phyloP scores from a whole-genome alignment of 2,888 invertebrate species.

The Drosophila merina region DNA sequence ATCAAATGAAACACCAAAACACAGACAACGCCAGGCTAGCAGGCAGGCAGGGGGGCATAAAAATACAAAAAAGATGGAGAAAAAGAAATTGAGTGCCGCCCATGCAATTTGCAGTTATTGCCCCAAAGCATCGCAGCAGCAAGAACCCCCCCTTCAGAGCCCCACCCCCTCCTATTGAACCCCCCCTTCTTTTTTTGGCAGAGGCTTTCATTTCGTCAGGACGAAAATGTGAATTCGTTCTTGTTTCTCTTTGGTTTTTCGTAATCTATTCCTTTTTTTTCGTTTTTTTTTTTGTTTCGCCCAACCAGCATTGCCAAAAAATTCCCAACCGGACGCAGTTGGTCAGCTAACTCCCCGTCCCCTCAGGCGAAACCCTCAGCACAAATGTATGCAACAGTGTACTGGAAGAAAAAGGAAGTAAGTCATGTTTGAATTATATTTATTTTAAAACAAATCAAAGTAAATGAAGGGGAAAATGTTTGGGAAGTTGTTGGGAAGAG shows the following conservation, averaged over 20 bases:
- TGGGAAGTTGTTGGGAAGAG: too few species aligned
- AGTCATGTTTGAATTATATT: too few species aligned
- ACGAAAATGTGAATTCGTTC: conserved; percentile 65
- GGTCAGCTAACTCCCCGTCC: conserved; percentile 56
- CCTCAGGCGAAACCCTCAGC: not conserved
- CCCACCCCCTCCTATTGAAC: not conserved
- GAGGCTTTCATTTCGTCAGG: conserved; percentile 78
- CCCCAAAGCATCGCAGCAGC: conserved; percentile 50
- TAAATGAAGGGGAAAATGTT: too few species aligned
- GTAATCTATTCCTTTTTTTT: conserved; percentile 56
- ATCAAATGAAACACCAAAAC: conserved; percentile 76
- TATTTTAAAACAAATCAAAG: too few species aligned
- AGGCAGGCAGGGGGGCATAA: not conserved
- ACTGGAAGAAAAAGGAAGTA: conserved; percentile 33
- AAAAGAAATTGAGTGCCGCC: conserved; percentile 77
- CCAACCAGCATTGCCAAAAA: conserved; percentile 65
- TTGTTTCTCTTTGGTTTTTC: conserved; percentile 45
- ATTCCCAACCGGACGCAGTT: conserved; percentile 68
- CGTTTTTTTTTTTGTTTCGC: conserved; percentile 58
- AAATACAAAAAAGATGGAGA: conserved; percentile 8
- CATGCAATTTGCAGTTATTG: conserved; percentile 79
- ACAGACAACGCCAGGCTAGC: conserved; percentile 38
- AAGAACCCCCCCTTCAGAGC: not conserved
- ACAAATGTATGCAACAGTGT: conserved; percentile 70
- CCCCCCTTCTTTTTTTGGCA: conserved; percentile 40